Evolutionary conservation across 1,140 invertebrate genomes (phyloP).

Genomic region (Pemphigus obesinymphae): DNA sequence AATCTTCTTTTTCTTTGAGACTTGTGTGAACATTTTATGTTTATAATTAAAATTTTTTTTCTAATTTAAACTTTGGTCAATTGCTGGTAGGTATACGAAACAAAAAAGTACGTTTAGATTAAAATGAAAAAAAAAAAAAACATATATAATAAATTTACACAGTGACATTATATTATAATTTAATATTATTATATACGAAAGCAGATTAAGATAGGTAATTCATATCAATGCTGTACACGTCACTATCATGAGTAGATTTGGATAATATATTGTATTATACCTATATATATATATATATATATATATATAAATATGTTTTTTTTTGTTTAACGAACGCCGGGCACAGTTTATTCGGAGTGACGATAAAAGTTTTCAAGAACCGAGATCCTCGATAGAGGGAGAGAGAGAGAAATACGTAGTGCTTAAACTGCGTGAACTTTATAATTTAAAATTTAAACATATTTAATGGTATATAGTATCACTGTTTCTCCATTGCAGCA

Average conservation of each 20-base stretch:
- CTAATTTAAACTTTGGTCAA: too few species aligned
- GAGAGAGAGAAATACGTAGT: background rate
- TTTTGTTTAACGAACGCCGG: background rate
- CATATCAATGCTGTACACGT: background rate
- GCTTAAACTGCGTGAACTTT: background rate
- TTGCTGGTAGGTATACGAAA: too few species aligned
- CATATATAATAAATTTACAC: too few species aligned
- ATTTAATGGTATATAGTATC: background rate
- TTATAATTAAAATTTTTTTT: too few species aligned
- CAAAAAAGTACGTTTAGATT: background rate
- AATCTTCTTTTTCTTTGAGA: too few species aligned
- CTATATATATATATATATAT: too few species aligned
- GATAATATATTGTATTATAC: too few species aligned
- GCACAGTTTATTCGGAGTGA: background rate
- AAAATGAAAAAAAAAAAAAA: background rate
- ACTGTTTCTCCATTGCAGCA: background rate
- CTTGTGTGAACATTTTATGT: too few species aligned
- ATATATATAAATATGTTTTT: too few species aligned
- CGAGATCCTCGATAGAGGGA: too few species aligned
- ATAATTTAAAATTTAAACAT: background rate
- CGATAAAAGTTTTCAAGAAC: background rate
- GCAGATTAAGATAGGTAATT: background rate
- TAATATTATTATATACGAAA: too few species aligned
- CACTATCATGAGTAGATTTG: background rate
- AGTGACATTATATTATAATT: too few species aligned